Conservation (phyloP, 2,888 invertebrate species). For the Norana najaformis region DNA sequence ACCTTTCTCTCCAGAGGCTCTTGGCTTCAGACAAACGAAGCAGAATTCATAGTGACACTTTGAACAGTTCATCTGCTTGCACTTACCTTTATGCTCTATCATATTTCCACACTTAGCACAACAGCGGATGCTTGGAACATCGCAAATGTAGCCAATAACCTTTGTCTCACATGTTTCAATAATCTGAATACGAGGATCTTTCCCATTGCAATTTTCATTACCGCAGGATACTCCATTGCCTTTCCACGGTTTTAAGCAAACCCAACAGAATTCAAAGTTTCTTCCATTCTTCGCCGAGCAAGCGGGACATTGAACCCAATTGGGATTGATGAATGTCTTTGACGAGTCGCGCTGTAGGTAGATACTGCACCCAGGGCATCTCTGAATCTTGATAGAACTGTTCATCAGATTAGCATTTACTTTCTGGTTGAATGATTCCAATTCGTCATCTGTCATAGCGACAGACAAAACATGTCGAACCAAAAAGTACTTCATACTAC, state of each 20-base stretch:
- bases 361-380: slow-evolving; percentile 5
- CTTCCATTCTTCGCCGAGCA: neutral
- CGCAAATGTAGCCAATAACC: neutral
- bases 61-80: slow-evolving; percentile 23
- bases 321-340: neutral
- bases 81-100: slow-evolving; percentile 16
- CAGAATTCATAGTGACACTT: slow-evolving; percentile 22
- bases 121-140: neutral
- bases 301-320: slow-evolving; percentile 10
- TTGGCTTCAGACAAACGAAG: slow-evolving; percentile 18
- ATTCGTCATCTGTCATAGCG: neutral
- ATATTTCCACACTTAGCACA: neutral
- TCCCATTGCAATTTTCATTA: neutral
- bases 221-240: neutral
- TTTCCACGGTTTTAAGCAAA: neutral
- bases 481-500: neutral
- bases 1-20: neutral
- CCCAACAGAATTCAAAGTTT: slow-evolving; percentile 21
- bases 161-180: slow-evolving; percentile 1
- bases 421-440: neutral
- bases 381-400: neutral
- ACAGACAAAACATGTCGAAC: slow-evolving; percentile 16
- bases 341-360: neutral
- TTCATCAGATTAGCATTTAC: neutral
- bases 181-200: neutral